These are phyloP conservation scores for Dicentrarchus labrax DNA, from an alignment of 2,113 vertebrate genomes.

Conservation along the genomic window DNA sequence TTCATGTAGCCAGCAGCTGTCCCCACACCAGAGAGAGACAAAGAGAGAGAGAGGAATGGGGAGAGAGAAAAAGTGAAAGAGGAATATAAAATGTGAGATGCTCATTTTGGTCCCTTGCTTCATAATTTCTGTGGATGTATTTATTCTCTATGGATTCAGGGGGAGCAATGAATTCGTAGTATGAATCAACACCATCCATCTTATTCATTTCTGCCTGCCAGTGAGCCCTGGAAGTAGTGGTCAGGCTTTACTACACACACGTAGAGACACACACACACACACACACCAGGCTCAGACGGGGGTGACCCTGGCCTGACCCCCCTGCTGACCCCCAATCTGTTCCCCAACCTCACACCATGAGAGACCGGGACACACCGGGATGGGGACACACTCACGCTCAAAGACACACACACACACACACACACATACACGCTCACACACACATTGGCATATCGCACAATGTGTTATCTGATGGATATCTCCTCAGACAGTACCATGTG, in stretches of 20 bases:
- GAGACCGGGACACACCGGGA: conserved; percentile 78
- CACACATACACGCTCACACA: conserved; percentile 52
- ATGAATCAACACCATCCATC: conserved; percentile 83
- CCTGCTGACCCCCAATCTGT: conserved; percentile 88
- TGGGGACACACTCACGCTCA: conserved; percentile 59
- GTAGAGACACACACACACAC: conserved; percentile 39
- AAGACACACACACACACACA: conserved; percentile 64
- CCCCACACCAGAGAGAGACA: conserved; percentile 52
- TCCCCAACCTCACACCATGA: conserved; percentile 83
- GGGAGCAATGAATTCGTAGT: conserved; percentile 78
- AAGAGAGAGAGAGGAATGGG: conserved; percentile 30
- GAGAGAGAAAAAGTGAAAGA: conserved; percentile 55
- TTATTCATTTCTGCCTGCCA: conserved; percentile 78
- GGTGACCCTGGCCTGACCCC: conserved; percentile 86
- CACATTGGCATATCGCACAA: conserved; percentile 66
- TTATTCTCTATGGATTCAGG: conserved; percentile 79
- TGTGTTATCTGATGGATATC: conserved; percentile 84
- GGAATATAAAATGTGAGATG: conserved; percentile 79
- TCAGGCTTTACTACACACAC: conserved; percentile 59
- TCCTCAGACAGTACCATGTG: conserved; percentile 84
- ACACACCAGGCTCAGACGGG: conserved; percentile 77
- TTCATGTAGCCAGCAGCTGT: conserved; percentile 79
- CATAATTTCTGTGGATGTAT: conserved; percentile 80
- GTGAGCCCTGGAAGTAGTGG: conserved; percentile 61
- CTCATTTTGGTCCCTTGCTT: conserved; percentile 79